These are phyloP conservation scores for Heteronetta atricapilla DNA, from an alignment of 2,113 vertebrate species.

Conservation along the genomic window DNA sequence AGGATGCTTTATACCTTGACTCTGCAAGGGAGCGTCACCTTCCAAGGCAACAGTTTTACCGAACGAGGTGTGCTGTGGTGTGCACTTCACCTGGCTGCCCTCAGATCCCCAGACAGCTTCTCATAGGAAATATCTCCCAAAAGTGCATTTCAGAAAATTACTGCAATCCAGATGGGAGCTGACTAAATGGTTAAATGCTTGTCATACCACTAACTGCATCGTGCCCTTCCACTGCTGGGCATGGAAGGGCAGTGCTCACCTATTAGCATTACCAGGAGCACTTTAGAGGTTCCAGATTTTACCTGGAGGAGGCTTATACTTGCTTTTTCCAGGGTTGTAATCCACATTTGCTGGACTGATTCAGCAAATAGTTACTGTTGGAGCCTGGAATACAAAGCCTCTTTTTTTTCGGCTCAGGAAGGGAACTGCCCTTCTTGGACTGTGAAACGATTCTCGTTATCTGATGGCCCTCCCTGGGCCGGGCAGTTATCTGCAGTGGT, in stretches of 20 bases:
- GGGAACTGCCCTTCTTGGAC: conserved; percentile 32
- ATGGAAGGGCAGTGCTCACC: conserved; percentile 38
- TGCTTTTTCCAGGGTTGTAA: background rate
- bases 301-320: conserved; percentile 14
- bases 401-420: background rate
- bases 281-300: conserved; percentile 54
- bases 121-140: conserved; percentile 58
- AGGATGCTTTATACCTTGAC: conserved; percentile 37
- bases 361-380: background rate
- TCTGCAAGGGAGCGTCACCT: conserved; percentile 20
- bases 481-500: background rate
- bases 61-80: conserved; percentile 38
- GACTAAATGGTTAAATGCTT: conserved; percentile 18
- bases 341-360: background rate
- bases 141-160: conserved; percentile 56
- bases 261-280: conserved; percentile 44
- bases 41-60: background rate
- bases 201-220: background rate
- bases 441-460: background rate
- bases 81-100: conserved; percentile 33
- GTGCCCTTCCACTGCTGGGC: conserved; percentile 62
- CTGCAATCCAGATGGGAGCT: background rate
- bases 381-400: conserved; percentile 19
- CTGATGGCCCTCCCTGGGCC: background rate
- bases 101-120: background rate